Base-by-base conservation (phyloP, 2,888 invertebrate genomes). In the Colletes collaris region DNA sequence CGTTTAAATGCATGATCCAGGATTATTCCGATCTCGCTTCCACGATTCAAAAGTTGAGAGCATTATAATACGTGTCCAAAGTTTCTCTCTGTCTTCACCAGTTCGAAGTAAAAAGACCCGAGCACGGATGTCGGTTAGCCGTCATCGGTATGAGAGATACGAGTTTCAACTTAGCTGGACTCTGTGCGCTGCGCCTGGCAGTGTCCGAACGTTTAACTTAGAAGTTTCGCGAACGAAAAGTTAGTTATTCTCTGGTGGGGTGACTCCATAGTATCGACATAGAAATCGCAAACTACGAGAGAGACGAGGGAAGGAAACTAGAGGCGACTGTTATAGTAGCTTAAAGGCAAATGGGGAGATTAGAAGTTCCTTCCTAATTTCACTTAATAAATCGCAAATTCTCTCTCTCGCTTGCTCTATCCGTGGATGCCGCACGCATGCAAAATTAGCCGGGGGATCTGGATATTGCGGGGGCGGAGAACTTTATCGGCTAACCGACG, bases 281-380 rank as follows among this genome's bases (percentile, higher is more conserved):
- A 53, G 50, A 11, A 11, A 46, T n/a, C 11, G 19, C 60, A 13
- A 44, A 35, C 50, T 8, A n/a, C 69, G 37, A 27, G 50, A 37
- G 49, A 44, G 3, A 13, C 49, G 35, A 19, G 8, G 35, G 50
- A 19, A 27, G 67, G 55, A 50, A 58, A 65, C 50, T 59, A 52
- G 55, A 40, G 66, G 53, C 19, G 68, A 65, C 49, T 16, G 60
- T 60, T 63, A 35, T 64, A 27, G 71, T 86, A 78, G 87, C 85
- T 87, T 70, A 79, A 59, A 79, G 86, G 82, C 85, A 86, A 88
- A 86, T 77, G 77, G 77, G 76, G 80, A 79, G 87, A 88, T 88
- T 86, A 87, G 83, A 86, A 87, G 84, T 87, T 86, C 68, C 72
- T 80, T 74, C 71, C 82, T 85, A 85, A 86, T 88, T 89, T 85